Conservation (phyloP, 2,888 invertebrate species). For the Theretra japonica region DNA sequence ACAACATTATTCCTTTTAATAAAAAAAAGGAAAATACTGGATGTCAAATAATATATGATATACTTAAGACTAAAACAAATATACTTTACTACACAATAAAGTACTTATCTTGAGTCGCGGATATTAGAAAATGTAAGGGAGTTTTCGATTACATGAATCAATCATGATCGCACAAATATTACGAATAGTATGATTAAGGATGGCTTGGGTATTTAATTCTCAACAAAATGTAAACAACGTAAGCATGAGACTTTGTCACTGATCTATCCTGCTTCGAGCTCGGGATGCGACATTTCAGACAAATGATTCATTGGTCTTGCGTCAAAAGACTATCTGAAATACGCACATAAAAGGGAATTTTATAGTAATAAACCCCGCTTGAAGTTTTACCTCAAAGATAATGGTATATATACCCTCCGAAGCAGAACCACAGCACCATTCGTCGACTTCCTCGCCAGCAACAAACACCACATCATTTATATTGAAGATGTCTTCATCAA, state of each 20-base stretch:
- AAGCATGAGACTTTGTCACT: constrained; percentile 13
- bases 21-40: too few species aligned
- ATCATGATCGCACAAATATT: too few species aligned
- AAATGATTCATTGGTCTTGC: constrained; percentile 24
- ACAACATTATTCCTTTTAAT: too few species aligned
- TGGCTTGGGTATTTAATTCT: neutral
- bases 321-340: neutral
- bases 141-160: too few species aligned
- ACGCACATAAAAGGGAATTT: constrained; percentile 24
- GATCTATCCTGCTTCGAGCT: neutral
- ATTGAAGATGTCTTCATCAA: constrained; percentile 32
- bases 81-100: too few species aligned
- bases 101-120: too few species aligned
- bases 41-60: too few species aligned
- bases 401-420: neutral
- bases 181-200: too few species aligned
- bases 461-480: constrained; percentile 30
- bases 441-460: constrained; percentile 18
- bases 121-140: too few species aligned
- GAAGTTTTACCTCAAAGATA: neutral
- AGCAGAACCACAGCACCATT: neutral
- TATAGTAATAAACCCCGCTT: neutral
- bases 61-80: too few species aligned
- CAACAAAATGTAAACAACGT: neutral
- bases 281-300: neutral